A percentile compares a stretch with the other conserved stretches of the same genome.
Evolutionary conservation across 2,888 invertebrate species (phyloP).

Genomic region (Stenichneumon culpator): DNA sequence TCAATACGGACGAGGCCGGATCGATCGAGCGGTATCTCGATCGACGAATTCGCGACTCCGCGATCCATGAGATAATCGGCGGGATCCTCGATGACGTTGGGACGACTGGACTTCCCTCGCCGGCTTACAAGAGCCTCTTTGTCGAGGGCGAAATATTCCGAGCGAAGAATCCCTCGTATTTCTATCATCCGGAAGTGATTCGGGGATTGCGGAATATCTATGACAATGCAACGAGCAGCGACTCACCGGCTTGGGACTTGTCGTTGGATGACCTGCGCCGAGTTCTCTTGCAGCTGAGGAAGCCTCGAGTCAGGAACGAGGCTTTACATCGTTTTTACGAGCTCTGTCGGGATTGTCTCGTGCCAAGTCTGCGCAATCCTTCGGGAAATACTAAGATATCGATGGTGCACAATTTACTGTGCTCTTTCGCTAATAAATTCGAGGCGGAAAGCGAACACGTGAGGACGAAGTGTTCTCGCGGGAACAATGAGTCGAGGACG

Average conservation of each 20-base stretch:
- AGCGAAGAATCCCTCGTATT: conserved; percentile 73
- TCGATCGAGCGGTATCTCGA: conserved; percentile 72
- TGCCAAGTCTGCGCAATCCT: conserved; percentile 43
- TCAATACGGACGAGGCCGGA: not conserved
- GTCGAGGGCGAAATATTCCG: conserved; percentile 74
- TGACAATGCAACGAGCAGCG: conserved; percentile 3
- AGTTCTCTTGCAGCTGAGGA: conserved; percentile 68
- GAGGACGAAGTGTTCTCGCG: conserved; percentile 39
- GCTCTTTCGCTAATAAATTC: conserved; percentile 74
- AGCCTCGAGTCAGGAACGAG: conserved; percentile 52
- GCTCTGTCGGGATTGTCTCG: conserved; percentile 67
- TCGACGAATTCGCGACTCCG: conserved; percentile 64
- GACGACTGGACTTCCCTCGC: conserved; percentile 23
- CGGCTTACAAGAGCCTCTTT: conserved; percentile 71
- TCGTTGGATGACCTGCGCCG: conserved; percentile 73
- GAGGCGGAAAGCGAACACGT: conserved; percentile 72
- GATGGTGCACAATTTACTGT: conserved; percentile 72
- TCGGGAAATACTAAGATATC: conserved; percentile 56
- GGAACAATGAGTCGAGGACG: not conserved
- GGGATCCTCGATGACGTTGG: conserved; percentile 68
- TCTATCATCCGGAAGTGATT: conserved; percentile 69
- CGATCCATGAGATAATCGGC: conserved; percentile 71
- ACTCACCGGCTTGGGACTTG: conserved; percentile 72
- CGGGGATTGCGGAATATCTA: conserved; percentile 72
- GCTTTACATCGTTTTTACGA: conserved; percentile 65